Evolutionary conservation across 2,888 invertebrate genomes (phyloP).

Genomic region (Metellina segmentata): DNA sequence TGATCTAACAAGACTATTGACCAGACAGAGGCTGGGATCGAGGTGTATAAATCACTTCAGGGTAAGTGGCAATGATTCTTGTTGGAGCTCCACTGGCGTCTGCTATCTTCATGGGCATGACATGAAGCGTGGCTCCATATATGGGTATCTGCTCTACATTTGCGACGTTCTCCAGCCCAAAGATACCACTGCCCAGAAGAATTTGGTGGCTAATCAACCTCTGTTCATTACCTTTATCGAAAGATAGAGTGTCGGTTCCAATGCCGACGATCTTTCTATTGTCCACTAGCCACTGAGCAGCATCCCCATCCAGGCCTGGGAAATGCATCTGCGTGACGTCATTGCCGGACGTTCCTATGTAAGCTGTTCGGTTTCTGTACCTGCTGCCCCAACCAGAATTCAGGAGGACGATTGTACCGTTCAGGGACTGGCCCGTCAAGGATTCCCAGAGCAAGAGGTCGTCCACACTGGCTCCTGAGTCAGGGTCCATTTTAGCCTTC

Average conservation of each 20-base stretch:
- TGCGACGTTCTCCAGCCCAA: conserved; percentile 85
- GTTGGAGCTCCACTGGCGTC: conserved; percentile 85
- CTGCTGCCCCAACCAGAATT: conserved; percentile 81
- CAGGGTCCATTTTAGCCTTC: conserved; percentile 44
- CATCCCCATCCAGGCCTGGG: conserved; percentile 84
- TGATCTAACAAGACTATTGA: no score
- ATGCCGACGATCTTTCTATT: conserved; percentile 85
- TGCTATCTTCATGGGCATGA: conserved; percentile 85
- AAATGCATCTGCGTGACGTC: conserved; percentile 77
- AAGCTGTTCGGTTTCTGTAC: conserved; percentile 78
- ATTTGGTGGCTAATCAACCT: conserved; percentile 83
- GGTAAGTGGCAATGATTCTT: conserved; percentile 82
- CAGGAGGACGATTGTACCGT: conserved; percentile 82
- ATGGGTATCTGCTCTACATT: conserved; percentile 80
- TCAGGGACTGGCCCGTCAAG: conserved; percentile 81
- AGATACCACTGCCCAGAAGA: conserved; percentile 82
- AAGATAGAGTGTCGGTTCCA: conserved; percentile 85
- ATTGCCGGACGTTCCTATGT: conserved; percentile 74
- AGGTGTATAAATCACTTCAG: conserved; percentile 41
- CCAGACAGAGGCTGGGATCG: no score
- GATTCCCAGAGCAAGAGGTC: conserved; percentile 81
- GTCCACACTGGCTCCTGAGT: conserved; percentile 64
- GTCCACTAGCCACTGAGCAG: conserved; percentile 85
- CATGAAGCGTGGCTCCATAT: conserved; percentile 79
- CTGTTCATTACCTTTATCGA: conserved; percentile 84